These are phyloP conservation scores for Amaurobius ferox DNA, from an alignment of 2,888 invertebrate genomes.

Conservation along the genomic window DNA sequence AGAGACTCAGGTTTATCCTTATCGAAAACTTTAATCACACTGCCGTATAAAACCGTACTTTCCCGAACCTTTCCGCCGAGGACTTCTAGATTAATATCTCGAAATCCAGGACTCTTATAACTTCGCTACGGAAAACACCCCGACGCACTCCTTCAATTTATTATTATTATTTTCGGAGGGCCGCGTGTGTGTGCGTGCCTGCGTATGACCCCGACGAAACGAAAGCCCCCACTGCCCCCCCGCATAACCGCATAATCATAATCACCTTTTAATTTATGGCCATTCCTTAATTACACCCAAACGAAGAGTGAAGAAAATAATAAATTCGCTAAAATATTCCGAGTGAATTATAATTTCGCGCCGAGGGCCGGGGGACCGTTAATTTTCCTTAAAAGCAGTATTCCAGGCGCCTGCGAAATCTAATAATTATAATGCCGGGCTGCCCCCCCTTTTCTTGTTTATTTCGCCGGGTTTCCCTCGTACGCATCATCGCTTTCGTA, in stretches of 20 bases:
- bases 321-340: conserved; percentile 71
- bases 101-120: conserved; percentile 51
- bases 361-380: conserved; percentile 68
- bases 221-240: conserved; percentile 11
- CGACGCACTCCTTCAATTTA: conserved; percentile 53
- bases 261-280: conserved; percentile 72
- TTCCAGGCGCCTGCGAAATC: conserved; percentile 67
- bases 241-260: conserved; percentile 71
- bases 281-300: conserved; percentile 71
- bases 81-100: conserved; percentile 54
- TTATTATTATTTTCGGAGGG: conserved; percentile 52
- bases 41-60: background rate
- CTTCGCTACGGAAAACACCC: conserved; percentile 31
- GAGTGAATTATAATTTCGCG: conserved; percentile 71
- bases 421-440: conserved; percentile 72
- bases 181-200: conserved; percentile 16
- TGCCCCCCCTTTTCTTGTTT: conserved; percentile 44
- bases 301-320: conserved; percentile 71
- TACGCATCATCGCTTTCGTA: conserved; percentile 65
- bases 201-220: conserved; percentile 55
- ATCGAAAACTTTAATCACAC: background rate
- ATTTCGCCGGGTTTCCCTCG: conserved; percentile 36
- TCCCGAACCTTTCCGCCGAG: background rate
- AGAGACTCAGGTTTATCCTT: too few relatives aligned
- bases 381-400: conserved; percentile 72